Conservation (phyloP, 2,888 invertebrate species). For the Orthonevra nobilis region DNA sequence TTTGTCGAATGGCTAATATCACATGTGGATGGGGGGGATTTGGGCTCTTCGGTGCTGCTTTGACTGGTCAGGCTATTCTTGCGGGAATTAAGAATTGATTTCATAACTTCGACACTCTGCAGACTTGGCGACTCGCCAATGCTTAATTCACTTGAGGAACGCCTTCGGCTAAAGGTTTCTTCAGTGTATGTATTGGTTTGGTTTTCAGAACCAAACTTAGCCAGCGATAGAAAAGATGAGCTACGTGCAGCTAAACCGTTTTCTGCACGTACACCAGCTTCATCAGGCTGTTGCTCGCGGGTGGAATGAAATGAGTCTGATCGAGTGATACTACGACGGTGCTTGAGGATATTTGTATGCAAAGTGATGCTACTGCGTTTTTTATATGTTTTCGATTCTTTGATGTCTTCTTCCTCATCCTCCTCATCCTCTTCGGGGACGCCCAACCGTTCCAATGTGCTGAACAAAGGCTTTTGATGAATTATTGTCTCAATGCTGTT, state of each 20-base stretch:
- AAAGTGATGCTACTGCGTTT: slow-evolving; percentile 72
- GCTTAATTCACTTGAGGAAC: slow-evolving; percentile 79
- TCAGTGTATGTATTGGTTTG: slow-evolving; percentile 62
- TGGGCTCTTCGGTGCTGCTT: slow-evolving; percentile 67
- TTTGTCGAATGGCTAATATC: slow-evolving; percentile 38
- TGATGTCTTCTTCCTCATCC: slow-evolving; percentile 15
- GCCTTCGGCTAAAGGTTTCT: slow-evolving; percentile 73
- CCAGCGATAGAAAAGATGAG: slow-evolving; percentile 77
- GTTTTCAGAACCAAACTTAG: slow-evolving; percentile 72
- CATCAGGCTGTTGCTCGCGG: slow-evolving; percentile 56
- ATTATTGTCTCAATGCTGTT: slow-evolving; percentile 22
- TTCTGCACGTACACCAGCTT: slow-evolving; percentile 8
- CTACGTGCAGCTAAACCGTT: slow-evolving; percentile 74
- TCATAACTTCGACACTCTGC: slow-evolving; percentile 79
- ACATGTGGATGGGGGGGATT: slow-evolving; percentile 30
- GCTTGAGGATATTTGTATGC: slow-evolving; percentile 58
- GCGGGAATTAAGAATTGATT: slow-evolving; percentile 78
- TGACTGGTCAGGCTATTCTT: slow-evolving; percentile 77
- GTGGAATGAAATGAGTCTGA: slow-evolving; percentile 79
- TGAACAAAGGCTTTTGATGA: slow-evolving; percentile 53
- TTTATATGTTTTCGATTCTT: slow-evolving; percentile 71
- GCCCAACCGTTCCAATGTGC: slow-evolving; percentile 50
- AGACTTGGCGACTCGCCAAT: slow-evolving; percentile 79
- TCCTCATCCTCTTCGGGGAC: slow-evolving; percentile 69
- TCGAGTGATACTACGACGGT: slow-evolving; percentile 73